Base-by-base conservation (phyloP, 2,113 vertebrate species). In the Hepsetus odoe region DNA sequence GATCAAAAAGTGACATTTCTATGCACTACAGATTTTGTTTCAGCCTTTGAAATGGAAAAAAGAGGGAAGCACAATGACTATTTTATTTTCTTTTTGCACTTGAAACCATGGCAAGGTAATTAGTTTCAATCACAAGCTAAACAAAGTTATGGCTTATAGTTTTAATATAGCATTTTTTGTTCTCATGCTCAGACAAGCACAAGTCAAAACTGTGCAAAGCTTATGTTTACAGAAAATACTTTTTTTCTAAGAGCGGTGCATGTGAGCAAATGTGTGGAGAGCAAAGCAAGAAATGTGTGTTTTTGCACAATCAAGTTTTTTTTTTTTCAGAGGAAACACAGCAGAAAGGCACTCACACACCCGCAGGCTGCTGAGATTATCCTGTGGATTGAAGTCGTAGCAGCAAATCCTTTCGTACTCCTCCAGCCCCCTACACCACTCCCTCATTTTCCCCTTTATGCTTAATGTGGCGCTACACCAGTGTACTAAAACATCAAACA, bases 401-500 rank as follows among this genome's bases (percentile, higher is more conserved):
- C 51, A 51, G 71, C 80, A 79, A 71, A 65, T 75, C 65, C 72
- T 65, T 35, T 78, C 58, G 38, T 61, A 35, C 69, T 72, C 24
- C 58, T 65, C 44, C 56, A 26, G 26, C 49, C 5, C 20, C 77
- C 14, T 20, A 18, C 69, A 49, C 22, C 5, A 16, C 70, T 72
- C 49, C 49, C 42, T 44, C 33, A 58, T 49, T 79, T 61, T 58
- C 62, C 77, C 70, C 77, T 80, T 76, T 80, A 80, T 83, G 77
- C 61, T 80, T 80, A 83, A 83, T 80, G 81, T 83, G 81, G 81
- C 61, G 73, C 77, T 80, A 76, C 77, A 83, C 81, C 77, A 76
- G 72, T 76, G 59, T 79, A 83, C 81, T 80, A 88, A 83, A 76
- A 89, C 76, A 84, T 76, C 83, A 84, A 76, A 84, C 77, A 76